Evolutionary conservation across 2,888 invertebrate species (phyloP).

Genomic region (Athetis lepigone): DNA sequence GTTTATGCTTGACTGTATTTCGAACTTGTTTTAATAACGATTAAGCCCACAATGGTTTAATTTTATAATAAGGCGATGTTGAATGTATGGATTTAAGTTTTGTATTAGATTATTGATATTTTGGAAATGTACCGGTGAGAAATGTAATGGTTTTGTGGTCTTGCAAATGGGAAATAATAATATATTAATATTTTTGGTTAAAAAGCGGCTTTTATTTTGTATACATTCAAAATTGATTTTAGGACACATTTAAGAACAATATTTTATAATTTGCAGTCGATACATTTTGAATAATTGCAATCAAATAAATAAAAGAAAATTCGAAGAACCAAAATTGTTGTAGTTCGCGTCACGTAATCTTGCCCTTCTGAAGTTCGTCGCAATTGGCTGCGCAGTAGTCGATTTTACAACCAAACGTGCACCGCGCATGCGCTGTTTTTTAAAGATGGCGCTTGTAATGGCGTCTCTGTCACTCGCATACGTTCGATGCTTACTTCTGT

Average conservation of each 20-base stretch:
- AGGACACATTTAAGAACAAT: no score
- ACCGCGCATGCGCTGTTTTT: no score
- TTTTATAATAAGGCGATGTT: conserved; percentile 30
- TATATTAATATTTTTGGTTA: not conserved
- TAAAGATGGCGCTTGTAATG: no score
- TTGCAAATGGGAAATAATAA: conserved; percentile 13
- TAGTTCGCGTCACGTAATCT: no score
- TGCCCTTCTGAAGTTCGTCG: no score
- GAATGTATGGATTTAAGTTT: conserved; percentile 14
- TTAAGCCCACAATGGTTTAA: conserved; percentile 8
- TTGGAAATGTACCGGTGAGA: conserved; percentile 3
- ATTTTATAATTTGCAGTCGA: no score
- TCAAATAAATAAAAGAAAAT: conserved; percentile 14
- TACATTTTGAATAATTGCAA: conserved; percentile 15
- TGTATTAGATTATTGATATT: conserved; percentile 23
- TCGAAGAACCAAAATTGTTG: no score
- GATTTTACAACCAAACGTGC: no score
- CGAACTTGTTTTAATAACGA: not conserved
- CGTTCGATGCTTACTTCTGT: no score
- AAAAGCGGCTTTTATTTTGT: conserved; percentile 7
- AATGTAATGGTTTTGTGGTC: conserved; percentile 15
- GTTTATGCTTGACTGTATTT: not conserved
- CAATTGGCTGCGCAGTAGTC: no score
- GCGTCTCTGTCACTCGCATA: no score
- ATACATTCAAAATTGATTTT: conserved; percentile 4